Base-by-base conservation (phyloP, 1,140 invertebrate genomes). In the Cataglyphis hispanica region DNA sequence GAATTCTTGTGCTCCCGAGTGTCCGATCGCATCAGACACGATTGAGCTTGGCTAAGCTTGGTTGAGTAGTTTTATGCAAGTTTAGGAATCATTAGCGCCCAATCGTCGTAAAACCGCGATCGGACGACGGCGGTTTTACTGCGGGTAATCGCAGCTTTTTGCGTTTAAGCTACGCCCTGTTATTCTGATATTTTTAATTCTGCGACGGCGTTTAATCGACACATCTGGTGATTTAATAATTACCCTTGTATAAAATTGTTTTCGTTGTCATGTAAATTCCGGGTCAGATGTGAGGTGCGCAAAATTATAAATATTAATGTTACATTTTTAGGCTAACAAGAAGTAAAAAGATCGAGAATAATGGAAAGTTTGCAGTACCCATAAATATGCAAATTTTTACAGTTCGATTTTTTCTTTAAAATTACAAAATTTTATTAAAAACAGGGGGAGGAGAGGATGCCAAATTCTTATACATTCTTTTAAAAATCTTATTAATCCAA, bases 1-100 rank as follows among this genome's bases (percentile, higher is more conserved):
- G 87, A 90, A 90, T 87, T 72, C 77, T 61, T 64, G 60, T 46
- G 61, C 34, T 58, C 5, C 22, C 63, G 60, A 31, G 37, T 56
- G 34, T 16, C 25, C 6, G 19, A 40, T 69, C 56, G 58, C 72
- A 31, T 31, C 31, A 2, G 50, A 74, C 67, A 27, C 40, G n/a
- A 46, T 22, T 43, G 10, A 50, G 16, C 27, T n/a, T n/a, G n/a
- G n/a, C n/a, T n/a, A n/a, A n/a, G n/a, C n/a, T n/a, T n/a, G n/a
- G n/a, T n/a, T n/a, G n/a, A n/a, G 72, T 56, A 63, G 50, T 53
- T 84, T 77, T 58, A 46, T 56, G 27, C 22, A 69, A 81, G 74
- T 58, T 40, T 50, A 50, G 16, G 11, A 22, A 60, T 53, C 72
- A n/a, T 50, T 19, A 50, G 8, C 27, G 25, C 10, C 53, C 22